Percentiles rank a stretch among this genome's conserved stretches.
phyloP scores from a whole-genome alignment of 2,888 invertebrate genomes.

The Ischnus inquisitorius region DNA sequence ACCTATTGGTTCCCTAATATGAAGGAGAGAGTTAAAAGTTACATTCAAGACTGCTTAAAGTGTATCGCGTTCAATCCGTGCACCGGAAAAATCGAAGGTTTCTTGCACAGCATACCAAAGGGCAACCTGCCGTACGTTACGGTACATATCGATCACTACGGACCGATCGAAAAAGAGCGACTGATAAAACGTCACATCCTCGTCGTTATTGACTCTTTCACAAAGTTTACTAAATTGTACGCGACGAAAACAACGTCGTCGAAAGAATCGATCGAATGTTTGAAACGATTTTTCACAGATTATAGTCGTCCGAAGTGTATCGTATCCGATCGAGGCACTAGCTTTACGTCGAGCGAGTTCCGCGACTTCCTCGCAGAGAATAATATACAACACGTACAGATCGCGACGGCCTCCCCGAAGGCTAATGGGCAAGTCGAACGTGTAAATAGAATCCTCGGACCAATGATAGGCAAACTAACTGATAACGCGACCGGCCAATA shows the following conservation, averaged over 20 bases:
- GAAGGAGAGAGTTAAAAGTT: conserved; percentile 9
- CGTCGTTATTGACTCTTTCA: conserved; percentile 74
- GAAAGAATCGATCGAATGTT: conserved; percentile 65
- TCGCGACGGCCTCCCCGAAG: conserved; percentile 75
- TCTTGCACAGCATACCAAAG: conserved; percentile 64
- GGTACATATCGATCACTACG: conserved; percentile 63
- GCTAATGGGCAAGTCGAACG: conserved; percentile 78
- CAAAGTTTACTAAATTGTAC: too few relatives aligned
- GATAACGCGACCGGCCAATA: background rate
- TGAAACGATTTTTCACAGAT: conserved; percentile 65
- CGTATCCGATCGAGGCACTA: conserved; percentile 75
- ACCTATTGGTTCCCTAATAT: conserved; percentile 33
- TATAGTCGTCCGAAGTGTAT: conserved; percentile 71
- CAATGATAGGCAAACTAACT: conserved; percentile 54
- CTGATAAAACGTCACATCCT: conserved; percentile 68
- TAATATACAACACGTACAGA: conserved; percentile 70
- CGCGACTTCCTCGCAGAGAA: conserved; percentile 67
- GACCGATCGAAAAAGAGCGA: conserved; percentile 14
- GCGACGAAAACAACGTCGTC: conserved; percentile 63
- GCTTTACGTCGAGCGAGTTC: conserved; percentile 75
- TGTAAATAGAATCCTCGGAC: too few relatives aligned
- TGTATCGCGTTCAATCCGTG: conserved; percentile 56
- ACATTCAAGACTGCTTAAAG: conserved; percentile 62
- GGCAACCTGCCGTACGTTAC: conserved; percentile 59
- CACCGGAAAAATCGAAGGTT: conserved; percentile 59